Evolutionary conservation across 2,888 invertebrate species (phyloP).

Genomic region (Eristalis pertinax): DNA sequence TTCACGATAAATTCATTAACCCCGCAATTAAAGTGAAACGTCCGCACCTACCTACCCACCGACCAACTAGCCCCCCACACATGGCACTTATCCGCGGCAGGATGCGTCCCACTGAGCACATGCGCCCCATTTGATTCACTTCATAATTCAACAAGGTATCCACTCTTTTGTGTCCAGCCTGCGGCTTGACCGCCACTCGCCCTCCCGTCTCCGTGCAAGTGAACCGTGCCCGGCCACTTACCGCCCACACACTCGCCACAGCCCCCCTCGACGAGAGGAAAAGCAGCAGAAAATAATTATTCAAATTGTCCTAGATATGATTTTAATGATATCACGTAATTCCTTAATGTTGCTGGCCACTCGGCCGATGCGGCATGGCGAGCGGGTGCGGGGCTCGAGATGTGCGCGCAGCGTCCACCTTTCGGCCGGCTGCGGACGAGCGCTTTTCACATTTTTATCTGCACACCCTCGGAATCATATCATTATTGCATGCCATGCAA

Average conservation of each 20-base stretch:
- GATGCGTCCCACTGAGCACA: conserved; percentile 14
- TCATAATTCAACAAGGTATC: conserved; percentile 15
- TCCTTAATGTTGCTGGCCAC: conserved; percentile 59
- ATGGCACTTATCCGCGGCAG: conserved; percentile 1
- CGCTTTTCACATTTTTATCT: conserved; percentile 56
- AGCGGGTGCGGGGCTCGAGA: background rate
- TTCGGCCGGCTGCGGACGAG: conserved; percentile 19
- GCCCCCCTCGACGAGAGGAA: background rate
- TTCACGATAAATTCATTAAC: conserved; percentile 2
- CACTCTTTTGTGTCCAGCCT: conserved; percentile 19
- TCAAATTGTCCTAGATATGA: conserved; percentile 69
- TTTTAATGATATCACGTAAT: conserved; percentile 70
- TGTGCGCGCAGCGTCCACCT: conserved; percentile 3
- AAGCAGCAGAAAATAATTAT: conserved; percentile 52
- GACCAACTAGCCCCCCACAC: background rate
- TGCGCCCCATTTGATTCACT: conserved; percentile 28
- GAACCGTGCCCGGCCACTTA: conserved; percentile 35
- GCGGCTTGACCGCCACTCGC: background rate
- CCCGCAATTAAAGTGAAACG: conserved; percentile 4
- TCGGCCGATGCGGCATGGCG: conserved; percentile 45
- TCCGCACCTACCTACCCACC: background rate
- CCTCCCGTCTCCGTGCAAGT: background rate
- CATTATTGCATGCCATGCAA: conserved; percentile 63
- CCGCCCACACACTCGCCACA: conserved; percentile 17
- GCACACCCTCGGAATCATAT: conserved; percentile 45